Evolutionary conservation across 2,888 invertebrate species (phyloP), one percentile per base, ranked within the genome.

Genomic region (Plebejus argus): DNA sequence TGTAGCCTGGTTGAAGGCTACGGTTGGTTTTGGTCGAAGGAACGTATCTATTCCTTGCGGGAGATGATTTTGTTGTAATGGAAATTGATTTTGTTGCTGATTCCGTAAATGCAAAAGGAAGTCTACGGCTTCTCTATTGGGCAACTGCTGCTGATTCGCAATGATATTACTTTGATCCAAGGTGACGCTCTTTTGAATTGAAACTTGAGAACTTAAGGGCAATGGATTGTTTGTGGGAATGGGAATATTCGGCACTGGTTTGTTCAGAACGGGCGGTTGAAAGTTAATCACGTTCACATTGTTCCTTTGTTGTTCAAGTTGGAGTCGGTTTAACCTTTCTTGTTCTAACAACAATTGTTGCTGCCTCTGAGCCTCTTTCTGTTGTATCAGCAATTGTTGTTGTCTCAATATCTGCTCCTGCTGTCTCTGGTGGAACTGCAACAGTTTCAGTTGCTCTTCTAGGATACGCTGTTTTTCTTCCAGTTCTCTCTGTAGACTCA

Each of bases 401-500:
- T 96, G 96, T 39, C 95, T 90, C 39, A 96, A 88, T 76, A 96
- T 91, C 81, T 96, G 95, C 77, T 96, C 96, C 85, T 97, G 96
- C 83, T 96, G 96, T 77, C 95, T 92, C 82, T 96, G 96, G 83
- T 96, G 96, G 77, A 95, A 87, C 84, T 96, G 96, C 58, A 97
- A 87, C 78, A 95, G 90, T 15, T 94, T 94, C 76, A 97, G 94
- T 86, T 97, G 97, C 81, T 96, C 96, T 85, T 97, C 97, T 20
- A 97, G 87, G 56, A 95, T 89, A 79, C 95, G 94, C 84, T 97
- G 97, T 79, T 97, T 96, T 84, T 96, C 95, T 85, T 96, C 96
- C 35, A 96, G 85, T 82, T 94, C 94, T 81, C 89, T 92, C 80
- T 94, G 92, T 71, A 94, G 85, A 23, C 83, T 79, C 61, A 93